Evolutionary conservation across 1,140 invertebrate genomes (phyloP), one percentile per base, ranked within the genome.

Genomic region (Bombyx mandarina): DNA sequence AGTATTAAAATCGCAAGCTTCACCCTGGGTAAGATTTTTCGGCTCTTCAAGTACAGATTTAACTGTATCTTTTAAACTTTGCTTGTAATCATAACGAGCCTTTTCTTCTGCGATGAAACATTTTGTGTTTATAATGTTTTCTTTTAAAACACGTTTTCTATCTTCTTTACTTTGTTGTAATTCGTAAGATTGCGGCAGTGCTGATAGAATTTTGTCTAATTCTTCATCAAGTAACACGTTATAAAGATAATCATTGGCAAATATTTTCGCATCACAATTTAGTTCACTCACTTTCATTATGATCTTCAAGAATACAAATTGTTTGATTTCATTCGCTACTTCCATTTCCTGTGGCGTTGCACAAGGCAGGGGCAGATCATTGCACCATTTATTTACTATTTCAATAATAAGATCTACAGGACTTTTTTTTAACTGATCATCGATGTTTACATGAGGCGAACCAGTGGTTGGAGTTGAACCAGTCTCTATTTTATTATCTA

Each of bases 241-340:
- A 48, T 73, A 75, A 7, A 69, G 49, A n/a, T 61, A 45, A 54
- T 75, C 63, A 54, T 75, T 60, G 44, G 66, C 52, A 51, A 73
- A 74, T 8, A 65, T 66, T 62, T 65, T 62, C 7, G 67, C 54
- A 63, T 72, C 62, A 45, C 61, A 62, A 54, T 75, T 77, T 8
- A 77, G 57, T 67, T 77, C 67, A 52, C 66, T 69, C 18, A 77
- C 66, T 65, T 72, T 73, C 22, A 71, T 73, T n/a, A 75, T 61
- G 10, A 79, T 69, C 69, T 69, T 73, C 8, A 67, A 64, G 10
- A 56, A 43, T 47, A 72, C 42, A 35, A 70, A 57, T 8, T 72
- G 64, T 60, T 65, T 77, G 1, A 75, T 67, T 0, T 45, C 45
- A 51, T 66, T 66, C 2, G 48, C 47, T 52, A 58, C 57, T 48